Evolutionary conservation across 2,113 vertebrate genomes (phyloP), one percentile per base, ranked within the genome.

Genomic region (Cyanoderma ruficeps): DNA sequence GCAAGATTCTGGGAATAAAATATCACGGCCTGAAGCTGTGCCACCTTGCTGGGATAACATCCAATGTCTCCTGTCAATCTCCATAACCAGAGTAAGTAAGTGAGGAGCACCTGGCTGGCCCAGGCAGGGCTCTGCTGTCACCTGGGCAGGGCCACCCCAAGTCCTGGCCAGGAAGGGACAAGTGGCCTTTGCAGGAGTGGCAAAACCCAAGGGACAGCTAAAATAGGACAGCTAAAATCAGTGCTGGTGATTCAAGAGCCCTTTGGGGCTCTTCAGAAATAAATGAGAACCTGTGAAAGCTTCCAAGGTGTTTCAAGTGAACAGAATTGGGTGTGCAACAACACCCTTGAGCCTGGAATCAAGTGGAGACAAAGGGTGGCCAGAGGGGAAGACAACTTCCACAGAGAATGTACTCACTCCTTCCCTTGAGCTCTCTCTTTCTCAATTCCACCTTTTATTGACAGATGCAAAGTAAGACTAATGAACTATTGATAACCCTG

Each of bases 401-500:
- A 6, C 6, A 7, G 1, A 53, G 67, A 23, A 80, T 3, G 15
- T 2, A 56, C 77, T 89, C 53, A 50, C 53, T 47, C 5, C 82
- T 59, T 55, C 8, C 71, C 67, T 14, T 3, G 46, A 65, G 82
- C 55, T 69, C 76, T 69, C 68, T 81, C 70, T 41, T 42, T 91
- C 93, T 93, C 82, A 79, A 15, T 33, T 47, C 24, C 84, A 87
- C 79, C 33, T 59, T 50, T 90, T 47, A 96, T 78, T 91, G 93
- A 90, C 68, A 90, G 89, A 74, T 88, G 84, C 82, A 90, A 96
- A 96, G 92, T 63, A 93, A 86, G 90, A 96, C 87, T 94, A 96
- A 97, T 94, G 93, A 94, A 77, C 93, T 96, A 88, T 63, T 83
- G 94, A 95, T 87, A 87, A 90, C 82, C 63, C 75, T 69, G 72